Evolutionary conservation across 2,888 invertebrate genomes (phyloP), one percentile per base, ranked within the genome.

Genomic region (Drosophila greeni): DNA sequence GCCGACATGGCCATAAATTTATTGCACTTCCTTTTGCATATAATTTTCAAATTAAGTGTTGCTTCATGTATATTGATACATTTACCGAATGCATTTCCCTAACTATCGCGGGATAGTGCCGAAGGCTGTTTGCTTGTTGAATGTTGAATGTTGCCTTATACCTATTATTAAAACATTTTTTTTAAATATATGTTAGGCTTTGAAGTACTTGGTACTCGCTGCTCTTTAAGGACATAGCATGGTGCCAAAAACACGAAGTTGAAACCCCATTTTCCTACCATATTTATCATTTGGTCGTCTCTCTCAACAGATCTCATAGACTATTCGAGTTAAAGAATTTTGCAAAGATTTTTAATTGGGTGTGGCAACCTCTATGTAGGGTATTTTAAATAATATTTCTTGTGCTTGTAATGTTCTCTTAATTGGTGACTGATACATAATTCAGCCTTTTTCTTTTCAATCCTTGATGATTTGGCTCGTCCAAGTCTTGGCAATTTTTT

Each of bases 1-100:
- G 78, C 73, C 68, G 73, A 72, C 79, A 66, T 70, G 76, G 66
- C 66, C 56, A 37, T 55, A 67, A 82, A 78, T 78, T 77, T 79
- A 78, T 78, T 74, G 79, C 76, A 79, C 73, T 78, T 77, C 77
- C 77, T 77, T 45, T 68, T 80, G 75, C 78, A 74, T 68, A 77
- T 75, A 74, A 74, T 75, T 77, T 75, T 73, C 70, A 72, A 77
- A 77, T 77, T 76, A 78, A 78, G 74, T 77, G 74, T 76, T 70
- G 67, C 71, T 67, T 56, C 70, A 65, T 69, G 72, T 73, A 77
- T 77, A 80, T 76, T 69, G 70, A 78, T 81, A 74, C 74, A 74
- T 83, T 73, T 72, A 56, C 65, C 53, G 69, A 61, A 66, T 42
- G 64, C 48, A 37, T 48, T 47, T 54, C 26, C 16, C 54, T 12